Percentiles rank a stretch among this genome's conserved stretches.
phyloP scores from a whole-genome alignment of 2,888 invertebrate genomes.

The Artemia sinica region DNA sequence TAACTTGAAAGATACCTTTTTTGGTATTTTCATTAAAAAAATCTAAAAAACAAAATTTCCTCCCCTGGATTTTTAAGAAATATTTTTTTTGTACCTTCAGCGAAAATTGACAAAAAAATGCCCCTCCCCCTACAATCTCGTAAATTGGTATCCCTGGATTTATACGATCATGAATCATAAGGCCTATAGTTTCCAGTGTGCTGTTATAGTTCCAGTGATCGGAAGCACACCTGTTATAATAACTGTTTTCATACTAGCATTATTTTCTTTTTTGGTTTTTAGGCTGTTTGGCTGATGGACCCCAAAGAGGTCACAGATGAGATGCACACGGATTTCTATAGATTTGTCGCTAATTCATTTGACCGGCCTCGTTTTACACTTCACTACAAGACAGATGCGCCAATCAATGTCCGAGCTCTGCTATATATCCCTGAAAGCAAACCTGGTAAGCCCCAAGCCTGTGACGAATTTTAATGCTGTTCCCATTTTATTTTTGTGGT shows the following conservation, averaged over 20 bases:
- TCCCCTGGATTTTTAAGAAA: background rate
- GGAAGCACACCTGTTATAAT: background rate
- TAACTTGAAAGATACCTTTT: background rate
- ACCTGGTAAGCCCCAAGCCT: slow-evolving; percentile 36
- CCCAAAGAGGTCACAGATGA: slow-evolving; percentile 66
- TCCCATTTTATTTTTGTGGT: too few species aligned
- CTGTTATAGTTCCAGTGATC: background rate
- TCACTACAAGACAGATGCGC: slow-evolving; percentile 83
- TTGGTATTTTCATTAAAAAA: slow-evolving; percentile 9
- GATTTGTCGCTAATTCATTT: slow-evolving; percentile 63
- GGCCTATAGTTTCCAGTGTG: background rate
- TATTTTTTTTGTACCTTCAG: too few species aligned
- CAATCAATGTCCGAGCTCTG: slow-evolving; percentile 71
- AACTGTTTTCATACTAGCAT: slow-evolving; percentile 17
- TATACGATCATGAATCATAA: too few species aligned
- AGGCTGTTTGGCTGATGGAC: slow-evolving; percentile 85
- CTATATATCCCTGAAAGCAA: slow-evolving; percentile 86
- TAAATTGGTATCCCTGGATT: too few species aligned
- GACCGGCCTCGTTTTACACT: slow-evolving; percentile 74
- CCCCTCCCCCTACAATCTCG: too few species aligned
- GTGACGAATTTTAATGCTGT: too few species aligned
- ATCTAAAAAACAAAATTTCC: background rate
- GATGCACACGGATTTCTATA: slow-evolving; percentile 82
- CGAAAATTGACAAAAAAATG: too few species aligned
- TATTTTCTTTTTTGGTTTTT: slow-evolving; percentile 27